Evolutionary conservation across 1,140 invertebrate species (phyloP).

Genomic region (Colletes gigas): DNA sequence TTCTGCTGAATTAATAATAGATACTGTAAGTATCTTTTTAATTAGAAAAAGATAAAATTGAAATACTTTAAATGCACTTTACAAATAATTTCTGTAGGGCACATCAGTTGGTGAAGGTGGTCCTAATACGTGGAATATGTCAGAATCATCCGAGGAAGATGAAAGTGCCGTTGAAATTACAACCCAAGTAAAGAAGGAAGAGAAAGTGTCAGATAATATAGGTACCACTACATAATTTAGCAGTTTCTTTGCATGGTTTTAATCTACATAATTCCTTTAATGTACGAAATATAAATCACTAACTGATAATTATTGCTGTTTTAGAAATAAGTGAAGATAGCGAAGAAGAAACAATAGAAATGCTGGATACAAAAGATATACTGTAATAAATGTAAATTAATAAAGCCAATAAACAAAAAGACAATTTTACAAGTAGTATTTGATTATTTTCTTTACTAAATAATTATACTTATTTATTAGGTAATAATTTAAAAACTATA

Average conservation of each 20-base stretch:
- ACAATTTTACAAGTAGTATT: too few relatives aligned
- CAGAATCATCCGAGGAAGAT: slow-evolving; percentile 68
- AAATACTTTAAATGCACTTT: slow-evolving; percentile 17
- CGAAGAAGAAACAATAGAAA: slow-evolving; percentile 79
- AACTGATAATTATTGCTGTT: slow-evolving; percentile 62
- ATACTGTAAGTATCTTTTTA: background rate
- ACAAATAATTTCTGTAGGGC: slow-evolving; percentile 47
- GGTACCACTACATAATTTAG: slow-evolving; percentile 8
- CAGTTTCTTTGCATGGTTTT: background rate
- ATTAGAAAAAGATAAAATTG: background rate
- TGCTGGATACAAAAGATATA: slow-evolving; percentile 64
- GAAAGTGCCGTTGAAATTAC: slow-evolving; percentile 71
- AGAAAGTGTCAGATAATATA: slow-evolving; percentile 3
- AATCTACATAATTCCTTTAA: background rate
- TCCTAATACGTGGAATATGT: slow-evolving; percentile 74
- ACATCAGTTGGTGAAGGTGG: slow-evolving; percentile 69
- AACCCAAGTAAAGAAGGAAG: slow-evolving; percentile 59
- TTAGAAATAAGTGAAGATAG: slow-evolving; percentile 80
- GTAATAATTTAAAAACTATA: background rate
- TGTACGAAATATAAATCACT: background rate
- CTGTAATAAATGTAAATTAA: slow-evolving; percentile 42
- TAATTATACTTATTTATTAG: background rate
- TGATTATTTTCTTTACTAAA: too few relatives aligned
- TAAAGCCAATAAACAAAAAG: background rate
- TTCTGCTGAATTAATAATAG: slow-evolving; percentile 70